A percentile compares a stretch with the other conserved stretches of the same genome.
These are phyloP conservation scores for Aegotheles bennettii DNA, from an alignment of 2,113 vertebrate genomes.

Conservation along the genomic window DNA sequence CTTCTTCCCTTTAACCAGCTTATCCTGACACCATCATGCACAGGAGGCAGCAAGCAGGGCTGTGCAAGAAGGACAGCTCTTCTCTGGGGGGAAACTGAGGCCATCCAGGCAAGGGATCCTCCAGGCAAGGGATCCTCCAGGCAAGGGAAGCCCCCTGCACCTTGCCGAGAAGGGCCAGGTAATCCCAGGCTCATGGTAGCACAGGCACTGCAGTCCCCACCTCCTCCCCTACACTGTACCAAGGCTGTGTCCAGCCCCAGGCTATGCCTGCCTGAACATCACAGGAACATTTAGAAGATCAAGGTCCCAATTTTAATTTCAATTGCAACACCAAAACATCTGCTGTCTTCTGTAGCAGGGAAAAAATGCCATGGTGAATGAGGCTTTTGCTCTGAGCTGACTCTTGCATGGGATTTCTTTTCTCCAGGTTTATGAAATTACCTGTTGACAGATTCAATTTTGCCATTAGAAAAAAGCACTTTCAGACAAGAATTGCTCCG, in stretches of 20 bases:
- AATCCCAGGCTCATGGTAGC: neutral
- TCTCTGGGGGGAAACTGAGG: neutral
- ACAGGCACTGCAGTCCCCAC: neutral
- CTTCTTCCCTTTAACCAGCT: too few relatives aligned
- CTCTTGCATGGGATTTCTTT: neutral
- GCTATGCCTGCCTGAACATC: fast-evolving
- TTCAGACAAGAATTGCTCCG: neutral
- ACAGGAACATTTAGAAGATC: neutral
- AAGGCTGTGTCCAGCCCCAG: neutral
- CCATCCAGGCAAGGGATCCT: too few relatives aligned
- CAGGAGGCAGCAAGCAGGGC: neutral
- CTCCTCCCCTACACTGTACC: neutral
- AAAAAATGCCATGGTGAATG: neutral
- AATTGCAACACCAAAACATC: neutral
- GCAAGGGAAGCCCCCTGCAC: neutral
- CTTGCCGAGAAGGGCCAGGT: neutral
- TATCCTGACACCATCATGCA: neutral
- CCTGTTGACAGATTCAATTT: conserved; percentile 17
- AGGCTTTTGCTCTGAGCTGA: neutral
- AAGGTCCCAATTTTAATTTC: neutral
- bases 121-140: neutral
- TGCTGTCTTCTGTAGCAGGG: neutral
- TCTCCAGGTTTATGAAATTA: neutral
- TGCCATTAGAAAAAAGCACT: neutral
- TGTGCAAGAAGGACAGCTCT: neutral